A percentile compares a stretch with the other conserved stretches of the same genome.
phyloP scores from a whole-genome alignment of 2,113 vertebrate genomes.

The Willisornis vidua region DNA sequence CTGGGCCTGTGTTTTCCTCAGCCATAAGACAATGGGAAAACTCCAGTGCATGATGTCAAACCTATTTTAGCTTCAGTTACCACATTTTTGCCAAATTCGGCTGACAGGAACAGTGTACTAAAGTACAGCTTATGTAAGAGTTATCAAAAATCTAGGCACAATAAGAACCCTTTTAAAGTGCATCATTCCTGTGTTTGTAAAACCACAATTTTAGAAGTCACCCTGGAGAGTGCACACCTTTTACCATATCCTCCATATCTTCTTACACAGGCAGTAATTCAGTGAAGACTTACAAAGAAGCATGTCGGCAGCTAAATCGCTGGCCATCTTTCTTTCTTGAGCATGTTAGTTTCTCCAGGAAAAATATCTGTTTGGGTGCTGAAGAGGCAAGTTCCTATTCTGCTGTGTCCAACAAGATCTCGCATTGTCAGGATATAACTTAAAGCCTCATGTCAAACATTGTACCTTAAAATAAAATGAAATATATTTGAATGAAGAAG shows the following conservation, averaged over 20 bases:
- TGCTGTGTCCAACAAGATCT: background rate
- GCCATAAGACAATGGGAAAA: background rate
- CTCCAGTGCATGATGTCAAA: background rate
- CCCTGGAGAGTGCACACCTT: fast-evolving
- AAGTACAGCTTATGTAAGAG: background rate
- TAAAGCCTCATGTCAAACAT: background rate
- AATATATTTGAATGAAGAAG: background rate
- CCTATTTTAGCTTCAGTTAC: background rate
- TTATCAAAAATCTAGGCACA: background rate
- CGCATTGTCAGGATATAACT: background rate
- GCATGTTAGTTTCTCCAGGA: background rate
- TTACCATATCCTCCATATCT: background rate
- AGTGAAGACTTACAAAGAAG: background rate
- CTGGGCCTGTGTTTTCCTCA: background rate
- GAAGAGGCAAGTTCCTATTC: background rate
- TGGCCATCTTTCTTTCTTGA: background rate
- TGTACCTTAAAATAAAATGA: background rate
- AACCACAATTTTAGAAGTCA: background rate
- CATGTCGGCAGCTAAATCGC: background rate
- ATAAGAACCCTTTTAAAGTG: background rate
- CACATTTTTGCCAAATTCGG: background rate
- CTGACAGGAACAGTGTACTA: background rate
- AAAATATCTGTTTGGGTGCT: background rate
- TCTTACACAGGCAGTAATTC: background rate
- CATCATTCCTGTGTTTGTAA: background rate